These are phyloP conservation scores for Apotomis capreana DNA, from an alignment of 2,888 invertebrate species.

Conservation along the genomic window DNA sequence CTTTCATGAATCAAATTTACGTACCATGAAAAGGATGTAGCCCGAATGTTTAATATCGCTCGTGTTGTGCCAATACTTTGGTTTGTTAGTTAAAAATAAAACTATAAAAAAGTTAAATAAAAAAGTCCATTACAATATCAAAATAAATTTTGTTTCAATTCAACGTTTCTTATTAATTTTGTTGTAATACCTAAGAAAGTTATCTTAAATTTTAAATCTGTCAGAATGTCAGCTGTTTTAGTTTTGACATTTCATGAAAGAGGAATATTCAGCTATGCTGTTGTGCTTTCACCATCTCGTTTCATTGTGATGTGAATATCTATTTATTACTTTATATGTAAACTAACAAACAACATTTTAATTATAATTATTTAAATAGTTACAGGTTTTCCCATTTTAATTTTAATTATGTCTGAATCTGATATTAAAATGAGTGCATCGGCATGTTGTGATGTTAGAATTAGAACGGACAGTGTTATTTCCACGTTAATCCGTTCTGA, in stretches of 20 bases:
- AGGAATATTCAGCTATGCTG: slow-evolving; percentile 11
- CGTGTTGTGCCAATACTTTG: slow-evolving; percentile 12
- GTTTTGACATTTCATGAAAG: slow-evolving; percentile 18
- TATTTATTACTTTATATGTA: no score
- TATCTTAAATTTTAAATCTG: slow-evolving; percentile 29
- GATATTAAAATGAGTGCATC: no score
- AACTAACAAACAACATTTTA: no score
- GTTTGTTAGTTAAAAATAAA: background rate
- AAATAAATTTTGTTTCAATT: slow-evolving; percentile 10
- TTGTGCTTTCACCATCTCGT: no score
- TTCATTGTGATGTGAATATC: no score
- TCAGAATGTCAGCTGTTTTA: slow-evolving; percentile 37
- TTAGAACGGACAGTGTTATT: no score
- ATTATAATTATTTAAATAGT: no score
- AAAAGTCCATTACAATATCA: slow-evolving; percentile 17
- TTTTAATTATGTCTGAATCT: no score
- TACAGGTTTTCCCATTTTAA: no score
- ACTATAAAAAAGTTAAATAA: slow-evolving; percentile 6
- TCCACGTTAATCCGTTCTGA: no score
- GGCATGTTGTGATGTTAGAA: no score
- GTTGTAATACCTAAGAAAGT: background rate
- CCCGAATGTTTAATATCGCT: background rate
- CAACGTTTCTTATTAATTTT: background rate
- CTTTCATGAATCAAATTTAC: background rate
- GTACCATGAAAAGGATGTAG: slow-evolving; percentile 22